phyloP scores from a whole-genome alignment of 2,888 invertebrate genomes.

The Eilema sororculum region DNA sequence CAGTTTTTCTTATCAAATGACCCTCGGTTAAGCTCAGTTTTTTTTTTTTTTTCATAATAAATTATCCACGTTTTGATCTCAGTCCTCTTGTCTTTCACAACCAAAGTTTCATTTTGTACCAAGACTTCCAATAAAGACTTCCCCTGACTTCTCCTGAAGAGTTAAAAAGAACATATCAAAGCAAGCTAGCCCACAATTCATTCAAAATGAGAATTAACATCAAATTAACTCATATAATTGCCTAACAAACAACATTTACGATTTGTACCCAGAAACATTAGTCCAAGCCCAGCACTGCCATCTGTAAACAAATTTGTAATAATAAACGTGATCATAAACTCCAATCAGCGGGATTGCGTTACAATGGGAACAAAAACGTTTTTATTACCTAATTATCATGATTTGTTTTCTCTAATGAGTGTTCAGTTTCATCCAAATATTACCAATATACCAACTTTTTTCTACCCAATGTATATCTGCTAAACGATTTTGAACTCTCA shows the following conservation, averaged over 20 bases:
- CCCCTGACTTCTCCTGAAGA: neutral
- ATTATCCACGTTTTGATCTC: no score
- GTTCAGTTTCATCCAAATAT: conserved; percentile 70
- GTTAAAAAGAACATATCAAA: neutral
- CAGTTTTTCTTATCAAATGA: no score
- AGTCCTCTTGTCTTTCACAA: no score
- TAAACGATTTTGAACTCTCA: conserved; percentile 47
- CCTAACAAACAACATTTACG: conserved; percentile 48
- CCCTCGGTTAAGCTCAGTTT: no score
- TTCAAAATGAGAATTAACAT: conserved; percentile 26
- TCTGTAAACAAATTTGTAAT: conserved; percentile 83
- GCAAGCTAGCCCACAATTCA: conserved; percentile 8
- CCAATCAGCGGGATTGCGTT: conserved; percentile 76
- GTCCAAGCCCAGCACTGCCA: conserved; percentile 49
- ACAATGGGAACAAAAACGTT: conserved; percentile 75
- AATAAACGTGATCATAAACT: conserved; percentile 75
- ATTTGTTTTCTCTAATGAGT: conserved; percentile 84
- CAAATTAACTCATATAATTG: conserved; percentile 50
- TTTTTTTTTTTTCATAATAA: no score
- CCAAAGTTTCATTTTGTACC: neutral
- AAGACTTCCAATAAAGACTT: no score
- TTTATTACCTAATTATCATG: conserved; percentile 85
- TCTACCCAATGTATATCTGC: neutral
- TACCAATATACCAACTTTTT: conserved; percentile 27
- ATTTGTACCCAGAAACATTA: conserved; percentile 40